phyloP scores from a whole-genome alignment of 2,888 invertebrate species.

The Caenorhabditis uteleia region DNA sequence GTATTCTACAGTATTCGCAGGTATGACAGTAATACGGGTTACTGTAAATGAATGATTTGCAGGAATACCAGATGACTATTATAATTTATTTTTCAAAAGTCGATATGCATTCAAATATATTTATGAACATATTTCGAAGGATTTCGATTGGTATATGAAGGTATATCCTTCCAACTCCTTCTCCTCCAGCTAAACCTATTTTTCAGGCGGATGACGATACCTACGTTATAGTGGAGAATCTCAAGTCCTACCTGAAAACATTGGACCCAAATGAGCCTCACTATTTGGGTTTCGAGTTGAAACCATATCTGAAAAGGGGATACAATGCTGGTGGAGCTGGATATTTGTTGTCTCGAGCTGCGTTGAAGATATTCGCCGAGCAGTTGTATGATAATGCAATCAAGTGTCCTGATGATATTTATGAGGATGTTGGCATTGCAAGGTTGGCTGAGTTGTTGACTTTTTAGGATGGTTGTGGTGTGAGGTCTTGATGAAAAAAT shows the following conservation, averaged over 20 bases:
- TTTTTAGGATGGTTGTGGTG: not conserved
- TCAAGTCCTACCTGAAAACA: conserved; percentile 39
- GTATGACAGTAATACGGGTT: conserved; percentile 1
- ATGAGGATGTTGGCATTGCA: conserved; percentile 58
- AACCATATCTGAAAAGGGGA: conserved; percentile 54
- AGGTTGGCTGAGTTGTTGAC: conserved; percentile 11
- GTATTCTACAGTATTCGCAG: conserved; percentile 55
- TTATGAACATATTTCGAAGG: conserved; percentile 40
- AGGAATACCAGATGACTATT: conserved; percentile 49
- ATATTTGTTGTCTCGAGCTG: conserved; percentile 52
- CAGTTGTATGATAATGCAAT: conserved; percentile 42
- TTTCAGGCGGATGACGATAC: conserved; percentile 62
- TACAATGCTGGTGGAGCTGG: conserved; percentile 62
- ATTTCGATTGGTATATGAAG: conserved; percentile 62
- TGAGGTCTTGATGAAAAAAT: too few relatives aligned
- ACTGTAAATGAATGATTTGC: conserved; percentile 3
- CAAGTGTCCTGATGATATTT: conserved; percentile 49
- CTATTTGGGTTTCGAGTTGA: conserved; percentile 54
- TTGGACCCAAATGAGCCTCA: conserved; percentile 47
- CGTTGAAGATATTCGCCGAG: conserved; percentile 48
- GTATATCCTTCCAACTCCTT: conserved; percentile 19
- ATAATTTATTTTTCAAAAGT: conserved; percentile 55
- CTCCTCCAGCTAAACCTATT: too few relatives aligned
- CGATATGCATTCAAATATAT: conserved; percentile 53
- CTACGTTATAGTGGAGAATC: conserved; percentile 56